phyloP scores from a whole-genome alignment of 2,888 invertebrate genomes.

The Aphrophora alni region DNA sequence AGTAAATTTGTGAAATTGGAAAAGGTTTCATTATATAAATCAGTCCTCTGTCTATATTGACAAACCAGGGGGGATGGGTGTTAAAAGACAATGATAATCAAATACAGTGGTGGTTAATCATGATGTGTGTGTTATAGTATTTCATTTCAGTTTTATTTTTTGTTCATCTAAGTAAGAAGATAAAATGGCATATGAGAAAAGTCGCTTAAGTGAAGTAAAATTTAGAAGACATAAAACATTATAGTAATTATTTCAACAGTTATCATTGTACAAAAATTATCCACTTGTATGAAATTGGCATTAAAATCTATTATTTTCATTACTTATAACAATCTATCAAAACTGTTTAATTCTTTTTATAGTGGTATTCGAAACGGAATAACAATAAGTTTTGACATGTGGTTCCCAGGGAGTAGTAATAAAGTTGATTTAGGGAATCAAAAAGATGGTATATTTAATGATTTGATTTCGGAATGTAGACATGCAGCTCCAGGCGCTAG shows the following conservation, averaged over 20 bases:
- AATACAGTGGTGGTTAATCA: no score
- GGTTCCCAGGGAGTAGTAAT: slow-evolving; percentile 39
- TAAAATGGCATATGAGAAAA: neutral
- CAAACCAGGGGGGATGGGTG: no score
- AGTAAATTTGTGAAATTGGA: no score
- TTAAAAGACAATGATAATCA: no score
- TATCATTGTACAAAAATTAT: slow-evolving; percentile 21
- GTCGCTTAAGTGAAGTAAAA: neutral
- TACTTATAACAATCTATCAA: neutral
- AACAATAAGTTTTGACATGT: slow-evolving; percentile 39
- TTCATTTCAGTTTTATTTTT: neutral
- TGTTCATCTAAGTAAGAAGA: neutral
- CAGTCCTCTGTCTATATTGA: no score
- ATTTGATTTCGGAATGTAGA: slow-evolving; percentile 46
- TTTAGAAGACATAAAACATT: neutral
- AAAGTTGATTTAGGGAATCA: slow-evolving; percentile 41
- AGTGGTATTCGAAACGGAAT: slow-evolving; percentile 28
- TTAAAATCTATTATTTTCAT: slow-evolving; percentile 19
- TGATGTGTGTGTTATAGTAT: no score
- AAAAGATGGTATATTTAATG: slow-evolving; percentile 44
- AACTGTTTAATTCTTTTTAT: slow-evolving; percentile 22
- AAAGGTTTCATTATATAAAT: no score
- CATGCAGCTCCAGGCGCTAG: slow-evolving; percentile 72
- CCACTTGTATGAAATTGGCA: slow-evolving; percentile 17
- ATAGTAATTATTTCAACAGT: slow-evolving; percentile 30